These are phyloP conservation scores for Saturnia pavonia DNA, from an alignment of 2,888 invertebrate species.

Conservation along the genomic window DNA sequence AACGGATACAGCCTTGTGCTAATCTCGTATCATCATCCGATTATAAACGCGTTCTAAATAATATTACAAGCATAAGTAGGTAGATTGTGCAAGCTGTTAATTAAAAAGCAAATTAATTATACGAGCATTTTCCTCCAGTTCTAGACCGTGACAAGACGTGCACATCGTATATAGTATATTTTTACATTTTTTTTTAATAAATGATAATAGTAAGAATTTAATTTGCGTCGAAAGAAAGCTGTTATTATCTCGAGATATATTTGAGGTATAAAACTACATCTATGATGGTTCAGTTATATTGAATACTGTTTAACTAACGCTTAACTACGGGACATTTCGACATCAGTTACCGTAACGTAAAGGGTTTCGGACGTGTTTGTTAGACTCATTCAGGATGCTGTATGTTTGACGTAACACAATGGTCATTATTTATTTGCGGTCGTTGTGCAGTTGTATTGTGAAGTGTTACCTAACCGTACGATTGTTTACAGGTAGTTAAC, in stretches of 20 bases:
- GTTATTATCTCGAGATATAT: slow-evolving; percentile 51
- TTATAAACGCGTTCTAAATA: neutral
- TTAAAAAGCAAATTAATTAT: slow-evolving; percentile 50
- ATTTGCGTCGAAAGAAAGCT: slow-evolving; percentile 26
- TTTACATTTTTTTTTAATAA: slow-evolving; percentile 24
- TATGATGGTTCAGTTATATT: slow-evolving; percentile 50
- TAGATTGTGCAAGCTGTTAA: slow-evolving; percentile 44
- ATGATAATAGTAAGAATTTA: slow-evolving; percentile 27
- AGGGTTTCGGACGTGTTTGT: slow-evolving; percentile 41
- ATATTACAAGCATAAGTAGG: slow-evolving; percentile 1
- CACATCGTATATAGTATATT: slow-evolving; percentile 32
- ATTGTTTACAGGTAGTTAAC: slow-evolving; percentile 83
- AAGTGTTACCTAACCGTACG: slow-evolving; percentile 38
- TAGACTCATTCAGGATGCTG: slow-evolving; percentile 32
- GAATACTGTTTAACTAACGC: slow-evolving; percentile 53
- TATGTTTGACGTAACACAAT: slow-evolving; percentile 53
- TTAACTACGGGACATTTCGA: slow-evolving; percentile 66
- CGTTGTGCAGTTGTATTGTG: slow-evolving; percentile 39
- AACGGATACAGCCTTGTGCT: slow-evolving; percentile 2
- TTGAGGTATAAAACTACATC: slow-evolving; percentile 35
- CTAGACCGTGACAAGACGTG: slow-evolving; percentile 62
- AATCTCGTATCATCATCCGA: neutral
- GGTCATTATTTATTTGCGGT: slow-evolving; percentile 53
- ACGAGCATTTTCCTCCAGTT: slow-evolving; percentile 59
- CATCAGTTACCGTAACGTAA: slow-evolving; percentile 55